phyloP scores from a whole-genome alignment of 1,140 invertebrate species.

The Trachymyrmex septentrionalis region DNA sequence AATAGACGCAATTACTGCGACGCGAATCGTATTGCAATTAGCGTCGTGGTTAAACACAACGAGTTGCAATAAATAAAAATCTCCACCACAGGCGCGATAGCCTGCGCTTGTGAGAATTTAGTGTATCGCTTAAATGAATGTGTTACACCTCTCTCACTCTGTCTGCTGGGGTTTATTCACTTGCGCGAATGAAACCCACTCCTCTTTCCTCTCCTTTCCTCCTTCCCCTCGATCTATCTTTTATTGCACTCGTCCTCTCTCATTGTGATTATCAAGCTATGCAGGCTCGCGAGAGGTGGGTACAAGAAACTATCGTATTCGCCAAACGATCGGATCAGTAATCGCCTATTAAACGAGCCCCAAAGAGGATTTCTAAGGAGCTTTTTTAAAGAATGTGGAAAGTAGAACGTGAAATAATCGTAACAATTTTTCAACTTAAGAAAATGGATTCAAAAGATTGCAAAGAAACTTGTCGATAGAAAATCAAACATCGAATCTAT shows the following conservation, averaged over 20 bases:
- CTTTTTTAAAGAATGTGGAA: not conserved
- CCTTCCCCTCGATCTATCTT: not conserved
- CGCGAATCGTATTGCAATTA: slow-evolving; percentile 40
- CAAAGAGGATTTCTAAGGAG: not conserved
- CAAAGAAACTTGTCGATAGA: no score
- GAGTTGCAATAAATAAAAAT: slow-evolving; percentile 64
- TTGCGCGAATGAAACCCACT: slow-evolving; percentile 43
- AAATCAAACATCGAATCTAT: no score
- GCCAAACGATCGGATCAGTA: not conserved
- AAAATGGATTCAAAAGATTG: no score
- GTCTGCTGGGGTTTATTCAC: slow-evolving; percentile 70
- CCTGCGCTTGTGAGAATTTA: slow-evolving; percentile 62
- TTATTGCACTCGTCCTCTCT: not conserved
- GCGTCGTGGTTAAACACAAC: slow-evolving; percentile 51
- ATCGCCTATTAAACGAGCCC: not conserved
- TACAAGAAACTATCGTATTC: slow-evolving; percentile 53
- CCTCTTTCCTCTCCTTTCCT: slow-evolving; percentile 9
- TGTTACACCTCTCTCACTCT: slow-evolving; percentile 71
- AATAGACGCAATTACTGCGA: slow-evolving; percentile 43
- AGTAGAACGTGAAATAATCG: not conserved
- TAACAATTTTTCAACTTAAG: no score
- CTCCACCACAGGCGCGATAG: slow-evolving; percentile 19
- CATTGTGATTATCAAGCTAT: slow-evolving; percentile 61
- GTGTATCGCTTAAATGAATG: slow-evolving; percentile 71
- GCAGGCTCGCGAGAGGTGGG: slow-evolving; percentile 60